Conservation (phyloP, 2,113 vertebrate species). For the Microtus ochrogaster region DNA sequence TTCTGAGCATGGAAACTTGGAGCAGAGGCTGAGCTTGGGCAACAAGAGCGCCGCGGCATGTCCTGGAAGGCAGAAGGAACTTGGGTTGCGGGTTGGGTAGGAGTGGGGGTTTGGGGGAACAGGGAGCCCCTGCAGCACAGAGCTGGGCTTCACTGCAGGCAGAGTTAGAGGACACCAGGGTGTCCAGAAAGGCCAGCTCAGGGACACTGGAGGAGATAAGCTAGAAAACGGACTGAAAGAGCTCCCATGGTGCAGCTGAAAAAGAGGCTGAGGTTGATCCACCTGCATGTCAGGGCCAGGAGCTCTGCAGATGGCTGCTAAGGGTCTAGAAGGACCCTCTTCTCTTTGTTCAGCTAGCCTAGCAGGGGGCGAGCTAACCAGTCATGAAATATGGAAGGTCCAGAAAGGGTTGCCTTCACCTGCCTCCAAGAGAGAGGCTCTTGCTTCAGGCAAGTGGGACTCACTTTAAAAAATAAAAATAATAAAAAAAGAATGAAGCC, state of each 20-base stretch:
- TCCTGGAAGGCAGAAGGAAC: neutral
- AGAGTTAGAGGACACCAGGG: neutral
- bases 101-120: neutral
- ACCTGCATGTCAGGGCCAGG: neutral
- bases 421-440: slow-evolving; percentile 71
- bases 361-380: slow-evolving; percentile 61
- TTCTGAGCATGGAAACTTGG: neutral
- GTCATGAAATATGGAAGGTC: slow-evolving; percentile 68
- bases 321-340: slow-evolving; percentile 26
- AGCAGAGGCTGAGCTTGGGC: neutral
- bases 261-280: neutral
- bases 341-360: neutral
- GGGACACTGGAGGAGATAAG: neutral
- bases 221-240: neutral
- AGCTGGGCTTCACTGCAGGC: neutral
- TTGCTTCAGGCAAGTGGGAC: slow-evolving; percentile 71
- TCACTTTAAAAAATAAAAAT: slow-evolving; percentile 64
- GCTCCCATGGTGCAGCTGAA: neutral
- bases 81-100: neutral
- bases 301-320: slow-evolving; percentile 8
- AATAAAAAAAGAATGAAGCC: neutral
- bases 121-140: neutral
- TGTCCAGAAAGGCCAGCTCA: neutral
- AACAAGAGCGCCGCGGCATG: no score
- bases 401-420: slow-evolving; percentile 72